phyloP scores from a whole-genome alignment of 1,140 invertebrate genomes.

The Conopomorpha cramerella region DNA sequence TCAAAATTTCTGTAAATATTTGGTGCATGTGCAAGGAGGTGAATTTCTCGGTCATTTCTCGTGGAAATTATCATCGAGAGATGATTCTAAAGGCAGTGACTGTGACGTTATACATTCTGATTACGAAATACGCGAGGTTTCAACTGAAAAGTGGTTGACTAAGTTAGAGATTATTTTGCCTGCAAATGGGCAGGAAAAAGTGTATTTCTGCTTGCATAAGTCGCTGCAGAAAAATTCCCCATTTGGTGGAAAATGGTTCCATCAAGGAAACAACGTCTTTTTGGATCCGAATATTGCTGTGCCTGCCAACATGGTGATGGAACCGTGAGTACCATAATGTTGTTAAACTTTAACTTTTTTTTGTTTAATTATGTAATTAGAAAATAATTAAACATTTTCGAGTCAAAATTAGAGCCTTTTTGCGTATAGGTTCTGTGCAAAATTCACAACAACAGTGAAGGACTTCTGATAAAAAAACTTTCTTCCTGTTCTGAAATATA shows the following conservation, averaged over 20 bases:
- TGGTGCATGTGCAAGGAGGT: conserved; percentile 35
- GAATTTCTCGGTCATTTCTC: conserved; percentile 42
- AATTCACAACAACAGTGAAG: no score
- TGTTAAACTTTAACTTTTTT: neutral
- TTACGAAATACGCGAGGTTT: conserved; percentile 38
- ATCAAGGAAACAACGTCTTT: conserved; percentile 35
- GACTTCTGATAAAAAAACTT: no score
- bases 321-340: neutral
- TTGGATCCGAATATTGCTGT: conserved; percentile 17
- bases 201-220: conserved; percentile 37
- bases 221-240: conserved; percentile 17
- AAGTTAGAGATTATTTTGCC: conserved; percentile 27
- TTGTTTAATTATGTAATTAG: neutral
- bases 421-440: no score
- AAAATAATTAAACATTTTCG: neutral
- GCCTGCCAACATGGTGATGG: no score
- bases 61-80: conserved; percentile 40
- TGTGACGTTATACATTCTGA: conserved; percentile 41
- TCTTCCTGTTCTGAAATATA: no score
- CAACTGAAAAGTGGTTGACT: conserved; percentile 23
- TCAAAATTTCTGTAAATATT: conserved; percentile 45
- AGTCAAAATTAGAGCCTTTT: no score
- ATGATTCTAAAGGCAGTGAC: conserved; percentile 19
- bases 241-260: conserved; percentile 33
- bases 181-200: conserved; percentile 17